Base-by-base conservation (phyloP, 2,113 vertebrate species). In the Lucifuga dentata region DNA sequence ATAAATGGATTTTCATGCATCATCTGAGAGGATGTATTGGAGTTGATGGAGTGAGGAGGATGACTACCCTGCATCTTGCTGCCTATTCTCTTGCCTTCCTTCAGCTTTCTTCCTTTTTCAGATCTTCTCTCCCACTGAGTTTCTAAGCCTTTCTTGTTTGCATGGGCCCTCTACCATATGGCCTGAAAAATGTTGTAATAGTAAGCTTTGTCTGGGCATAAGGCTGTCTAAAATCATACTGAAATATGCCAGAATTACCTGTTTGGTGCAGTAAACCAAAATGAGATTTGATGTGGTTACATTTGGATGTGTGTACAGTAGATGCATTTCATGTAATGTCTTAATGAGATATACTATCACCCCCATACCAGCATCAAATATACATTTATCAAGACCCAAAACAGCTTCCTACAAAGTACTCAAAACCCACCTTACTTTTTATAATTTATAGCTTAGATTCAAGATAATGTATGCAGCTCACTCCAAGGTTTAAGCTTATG, bases 1-100 rank as follows among this genome's bases (percentile, higher is more conserved):
- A 63, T 80, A 83, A 89, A 90, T 90, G 69, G 68, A 81, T 89
- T 88, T 88, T 81, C 85, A 88, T 76, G 86, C 84, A 84, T 89
- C 81, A 81, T 83, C 76, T 81, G 74, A 80, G 39, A 33, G 45
- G 56, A 61, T 73, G 73, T 83, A 79, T 85, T 81, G 76, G 79
- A 83, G 74, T 85, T 89, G 87, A 89, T 73, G 86, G 82, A 71
- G 80, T 79, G 80, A 76, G 80, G 49, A 76, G 63, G 87, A 74
- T 66, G 78, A 76, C 46, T 57, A 48, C 79, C 66, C 57, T 78
- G 74, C 39, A 73, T 44, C 60, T 74, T 68, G 53, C 68, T 76
- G 71, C 71, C 68, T 62, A 57, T 61, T 68, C 44, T 45, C 36
- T 46, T 24, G 39, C 64, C 41, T 40, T 41, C 60, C 11, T 35